Percentiles rank a stretch among this genome's conserved stretches.
These are phyloP conservation scores for Dendrophyllia cribrosa DNA, from an alignment of 64 coral and sea anemone genomes.

Conservation along the genomic window DNA sequence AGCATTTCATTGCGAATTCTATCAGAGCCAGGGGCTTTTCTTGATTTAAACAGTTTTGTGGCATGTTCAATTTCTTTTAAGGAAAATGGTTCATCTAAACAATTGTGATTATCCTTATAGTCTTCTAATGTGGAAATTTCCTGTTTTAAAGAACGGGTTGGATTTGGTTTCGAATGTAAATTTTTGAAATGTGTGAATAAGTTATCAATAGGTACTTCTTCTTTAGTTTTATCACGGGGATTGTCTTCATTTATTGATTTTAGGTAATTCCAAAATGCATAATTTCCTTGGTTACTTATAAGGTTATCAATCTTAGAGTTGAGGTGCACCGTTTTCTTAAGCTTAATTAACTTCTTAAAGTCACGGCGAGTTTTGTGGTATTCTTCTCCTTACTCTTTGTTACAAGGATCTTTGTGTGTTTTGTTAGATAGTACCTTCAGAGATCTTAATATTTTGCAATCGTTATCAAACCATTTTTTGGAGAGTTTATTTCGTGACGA, in stretches of 20 bases:
- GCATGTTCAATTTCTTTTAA: background rate
- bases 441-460: no score
- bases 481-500: no score
- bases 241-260: background rate
- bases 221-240: background rate
- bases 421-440: no score
- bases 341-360: no score
- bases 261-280: background rate
- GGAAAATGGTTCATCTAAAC: background rate
- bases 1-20: constrained; percentile 19
- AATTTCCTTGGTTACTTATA: background rate
- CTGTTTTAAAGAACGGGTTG: background rate
- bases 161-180: background rate
- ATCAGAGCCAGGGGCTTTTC: background rate
- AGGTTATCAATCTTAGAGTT: background rate
- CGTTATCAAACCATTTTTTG: no score
- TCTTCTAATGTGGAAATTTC: background rate
- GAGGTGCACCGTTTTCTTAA: background rate
- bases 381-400: no score
- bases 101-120: background rate
- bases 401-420: no score
- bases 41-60: background rate
- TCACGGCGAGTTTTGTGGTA: no score
- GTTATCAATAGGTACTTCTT: background rate
- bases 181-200: background rate